phyloP scores from a whole-genome alignment of 2,888 invertebrate species.

The Meta bourneti region DNA sequence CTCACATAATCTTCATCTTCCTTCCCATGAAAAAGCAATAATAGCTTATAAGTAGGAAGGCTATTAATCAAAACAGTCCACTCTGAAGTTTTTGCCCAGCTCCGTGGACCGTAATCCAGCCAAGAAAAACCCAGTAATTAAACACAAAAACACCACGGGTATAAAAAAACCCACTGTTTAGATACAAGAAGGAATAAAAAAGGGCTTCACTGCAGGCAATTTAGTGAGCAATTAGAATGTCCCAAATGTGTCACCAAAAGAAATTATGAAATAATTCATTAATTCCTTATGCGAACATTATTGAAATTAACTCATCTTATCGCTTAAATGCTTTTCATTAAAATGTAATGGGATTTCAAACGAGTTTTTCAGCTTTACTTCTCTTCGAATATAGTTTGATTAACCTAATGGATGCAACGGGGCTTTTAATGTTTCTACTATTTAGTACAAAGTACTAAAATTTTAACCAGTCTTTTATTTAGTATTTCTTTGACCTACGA shows the following conservation, averaged over 20 bases:
- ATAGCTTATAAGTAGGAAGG: background rate
- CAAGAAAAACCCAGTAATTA: background rate
- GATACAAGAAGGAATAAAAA: background rate
- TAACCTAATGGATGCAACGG: background rate
- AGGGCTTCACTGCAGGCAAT: conserved; percentile 4
- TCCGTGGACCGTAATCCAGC: background rate
- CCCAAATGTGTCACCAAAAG: conserved; percentile 33
- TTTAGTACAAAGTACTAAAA: too few relatives aligned
- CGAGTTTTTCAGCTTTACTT: background rate
- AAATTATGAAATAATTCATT: conserved; percentile 31
- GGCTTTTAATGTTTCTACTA: background rate
- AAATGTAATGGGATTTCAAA: background rate
- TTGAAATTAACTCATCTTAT: conserved; percentile 5
- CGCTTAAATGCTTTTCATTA: background rate
- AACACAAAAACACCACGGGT: background rate
- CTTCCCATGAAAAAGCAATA: background rate
- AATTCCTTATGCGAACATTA: conserved; percentile 15
- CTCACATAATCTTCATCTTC: background rate
- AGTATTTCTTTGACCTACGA: too few relatives aligned
- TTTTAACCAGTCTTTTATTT: too few relatives aligned
- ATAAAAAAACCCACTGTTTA: background rate
- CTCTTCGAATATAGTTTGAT: background rate
- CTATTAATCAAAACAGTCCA: conserved; percentile 24
- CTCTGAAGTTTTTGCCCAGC: background rate
- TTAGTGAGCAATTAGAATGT: conserved; percentile 23